Conservation (phyloP, 2,113 vertebrate genomes). For the Setophaga petechia region DNA sequence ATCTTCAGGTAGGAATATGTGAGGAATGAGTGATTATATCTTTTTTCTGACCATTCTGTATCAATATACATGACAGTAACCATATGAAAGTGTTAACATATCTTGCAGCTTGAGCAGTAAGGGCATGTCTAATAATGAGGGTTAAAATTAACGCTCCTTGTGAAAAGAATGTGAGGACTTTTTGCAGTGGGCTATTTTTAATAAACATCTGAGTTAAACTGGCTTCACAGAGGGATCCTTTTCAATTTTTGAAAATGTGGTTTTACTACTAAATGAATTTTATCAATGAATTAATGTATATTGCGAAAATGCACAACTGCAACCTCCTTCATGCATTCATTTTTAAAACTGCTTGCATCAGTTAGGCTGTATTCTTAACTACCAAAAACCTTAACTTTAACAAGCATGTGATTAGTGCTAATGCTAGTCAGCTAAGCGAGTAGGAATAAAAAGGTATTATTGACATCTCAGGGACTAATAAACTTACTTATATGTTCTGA, state of each 20-base stretch:
- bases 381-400: not conserved
- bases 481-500: not conserved
- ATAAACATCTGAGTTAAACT: not conserved
- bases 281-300: not conserved
- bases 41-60: not conserved
- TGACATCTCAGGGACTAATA: not conserved
- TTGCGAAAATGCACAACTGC: not conserved
- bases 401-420: not conserved
- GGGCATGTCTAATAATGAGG: rapidly evolving
- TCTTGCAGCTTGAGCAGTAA: not conserved
- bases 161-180: not conserved
- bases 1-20: not conserved
- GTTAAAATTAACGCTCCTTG: not conserved
- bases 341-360: not conserved
- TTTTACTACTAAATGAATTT: not conserved
- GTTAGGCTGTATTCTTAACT: not conserved
- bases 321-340: not conserved
- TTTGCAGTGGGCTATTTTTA: not conserved
- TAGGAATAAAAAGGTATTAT: not conserved
- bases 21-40: not conserved
- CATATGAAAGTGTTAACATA: not conserved
- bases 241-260: not conserved
- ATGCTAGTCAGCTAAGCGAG: not conserved
- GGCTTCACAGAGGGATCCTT: not conserved
- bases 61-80: not conserved